These are phyloP conservation scores for Catharus bicknelli DNA, from an alignment of 2,113 vertebrate genomes.

Conservation along the genomic window DNA sequence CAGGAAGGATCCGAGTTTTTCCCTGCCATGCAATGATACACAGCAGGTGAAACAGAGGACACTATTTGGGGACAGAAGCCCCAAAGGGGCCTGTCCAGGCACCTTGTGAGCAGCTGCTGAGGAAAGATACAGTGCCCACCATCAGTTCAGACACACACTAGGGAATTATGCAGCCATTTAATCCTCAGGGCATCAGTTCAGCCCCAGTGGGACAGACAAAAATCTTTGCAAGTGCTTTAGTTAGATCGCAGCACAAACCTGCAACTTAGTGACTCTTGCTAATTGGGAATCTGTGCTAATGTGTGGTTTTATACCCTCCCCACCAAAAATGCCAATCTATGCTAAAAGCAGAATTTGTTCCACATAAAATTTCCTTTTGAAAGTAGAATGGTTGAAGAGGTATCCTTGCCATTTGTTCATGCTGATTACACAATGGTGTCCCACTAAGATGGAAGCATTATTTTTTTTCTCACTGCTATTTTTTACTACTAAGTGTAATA, in stretches of 20 bases:
- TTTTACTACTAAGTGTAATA: background rate
- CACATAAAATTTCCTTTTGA: background rate
- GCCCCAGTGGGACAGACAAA: background rate
- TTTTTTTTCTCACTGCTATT: conserved; percentile 13
- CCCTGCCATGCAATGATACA: background rate
- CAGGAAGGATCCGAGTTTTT: background rate
- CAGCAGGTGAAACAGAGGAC: background rate
- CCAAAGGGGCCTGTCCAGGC: background rate
- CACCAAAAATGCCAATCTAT: background rate
- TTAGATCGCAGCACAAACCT: background rate
- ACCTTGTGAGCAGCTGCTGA: background rate
- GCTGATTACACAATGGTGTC: background rate
- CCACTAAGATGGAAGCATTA: background rate
- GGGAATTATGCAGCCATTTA: background rate
- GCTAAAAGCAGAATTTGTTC: background rate
- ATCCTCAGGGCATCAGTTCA: background rate
- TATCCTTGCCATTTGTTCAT: background rate
- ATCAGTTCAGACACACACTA: background rate
- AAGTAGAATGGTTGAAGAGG: background rate
- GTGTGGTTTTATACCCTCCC: background rate
- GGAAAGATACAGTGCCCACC: background rate
- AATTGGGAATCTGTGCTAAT: background rate
- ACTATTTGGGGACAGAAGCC: background rate
- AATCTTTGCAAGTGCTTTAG: background rate
- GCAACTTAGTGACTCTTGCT: background rate